phyloP scores from a whole-genome alignment of 2,113 vertebrate species.

The Oncorhynchus mykiss region DNA sequence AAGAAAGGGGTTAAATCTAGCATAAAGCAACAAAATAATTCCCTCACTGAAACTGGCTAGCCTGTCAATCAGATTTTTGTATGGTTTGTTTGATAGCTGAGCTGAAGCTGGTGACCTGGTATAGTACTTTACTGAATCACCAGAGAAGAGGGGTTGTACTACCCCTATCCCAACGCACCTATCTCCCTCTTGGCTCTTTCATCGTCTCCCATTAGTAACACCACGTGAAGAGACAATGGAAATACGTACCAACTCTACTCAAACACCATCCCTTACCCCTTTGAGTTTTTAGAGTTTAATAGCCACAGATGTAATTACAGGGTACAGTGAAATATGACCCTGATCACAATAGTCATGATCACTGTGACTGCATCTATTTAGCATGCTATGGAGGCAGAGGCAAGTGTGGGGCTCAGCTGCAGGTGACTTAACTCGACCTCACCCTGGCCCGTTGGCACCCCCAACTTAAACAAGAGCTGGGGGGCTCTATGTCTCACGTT shows the following conservation, averaged over 20 bases:
- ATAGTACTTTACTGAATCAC: not conserved
- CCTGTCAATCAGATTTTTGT: slow-evolving; percentile 46
- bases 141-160: not conserved
- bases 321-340: not conserved
- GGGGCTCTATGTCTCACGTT: not conserved
- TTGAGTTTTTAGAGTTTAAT: no score
- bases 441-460: not conserved
- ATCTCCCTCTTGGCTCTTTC: no score
- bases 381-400: not conserved
- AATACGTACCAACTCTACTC: no score
- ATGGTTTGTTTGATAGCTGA: slow-evolving; percentile 41
- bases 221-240: no score
- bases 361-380: not conserved
- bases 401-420: not conserved
- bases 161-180: no score
- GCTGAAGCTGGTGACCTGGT: not conserved
- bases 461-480: not conserved
- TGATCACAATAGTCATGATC: not conserved
- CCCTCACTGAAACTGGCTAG: slow-evolving; percentile 38
- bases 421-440: not conserved
- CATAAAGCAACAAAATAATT: not conserved
- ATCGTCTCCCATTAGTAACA: no score
- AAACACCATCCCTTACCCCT: no score
- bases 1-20: no score
- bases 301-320: no score